A percentile compares a stretch with the other conserved stretches of the same genome.
Evolutionary conservation across 2,888 invertebrate genomes (phyloP).

Genomic region (Tuberolachnus salignus): DNA sequence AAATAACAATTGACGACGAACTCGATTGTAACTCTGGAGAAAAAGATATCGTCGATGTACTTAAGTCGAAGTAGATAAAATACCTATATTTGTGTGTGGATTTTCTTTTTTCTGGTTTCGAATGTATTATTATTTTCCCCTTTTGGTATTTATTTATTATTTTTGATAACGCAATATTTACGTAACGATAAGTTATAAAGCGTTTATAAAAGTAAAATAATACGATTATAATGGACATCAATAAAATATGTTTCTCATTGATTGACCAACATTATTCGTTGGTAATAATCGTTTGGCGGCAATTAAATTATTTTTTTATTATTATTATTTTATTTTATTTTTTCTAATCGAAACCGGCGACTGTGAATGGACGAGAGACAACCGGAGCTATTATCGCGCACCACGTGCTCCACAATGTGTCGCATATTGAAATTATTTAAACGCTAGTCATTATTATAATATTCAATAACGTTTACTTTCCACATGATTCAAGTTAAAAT

Average conservation of each 20-base stretch:
- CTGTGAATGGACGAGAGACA: background rate
- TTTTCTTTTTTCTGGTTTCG: background rate
- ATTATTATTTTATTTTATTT: no score
- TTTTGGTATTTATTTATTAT: background rate
- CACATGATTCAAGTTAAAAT: background rate
- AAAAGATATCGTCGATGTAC: no score
- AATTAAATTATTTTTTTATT: conserved; percentile 1
- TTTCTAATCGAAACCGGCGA: conserved; percentile 17
- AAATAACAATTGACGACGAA: no score
- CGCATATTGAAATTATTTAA: no score
- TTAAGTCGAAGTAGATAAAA: no score
- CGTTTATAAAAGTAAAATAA: background rate
- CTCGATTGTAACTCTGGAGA: no score
- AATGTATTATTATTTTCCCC: background rate
- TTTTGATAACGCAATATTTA: background rate
- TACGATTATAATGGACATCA: background rate
- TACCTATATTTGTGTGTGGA: background rate
- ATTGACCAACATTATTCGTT: background rate
- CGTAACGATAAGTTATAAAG: background rate
- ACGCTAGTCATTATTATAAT: background rate
- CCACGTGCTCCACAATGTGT: conserved; percentile 7
- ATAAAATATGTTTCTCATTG: background rate
- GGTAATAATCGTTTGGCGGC: background rate
- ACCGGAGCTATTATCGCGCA: background rate
- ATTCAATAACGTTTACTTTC: background rate